These are phyloP conservation scores for Drosophila kanapiae DNA, from an alignment of 1,140 invertebrate species.

Conservation along the genomic window DNA sequence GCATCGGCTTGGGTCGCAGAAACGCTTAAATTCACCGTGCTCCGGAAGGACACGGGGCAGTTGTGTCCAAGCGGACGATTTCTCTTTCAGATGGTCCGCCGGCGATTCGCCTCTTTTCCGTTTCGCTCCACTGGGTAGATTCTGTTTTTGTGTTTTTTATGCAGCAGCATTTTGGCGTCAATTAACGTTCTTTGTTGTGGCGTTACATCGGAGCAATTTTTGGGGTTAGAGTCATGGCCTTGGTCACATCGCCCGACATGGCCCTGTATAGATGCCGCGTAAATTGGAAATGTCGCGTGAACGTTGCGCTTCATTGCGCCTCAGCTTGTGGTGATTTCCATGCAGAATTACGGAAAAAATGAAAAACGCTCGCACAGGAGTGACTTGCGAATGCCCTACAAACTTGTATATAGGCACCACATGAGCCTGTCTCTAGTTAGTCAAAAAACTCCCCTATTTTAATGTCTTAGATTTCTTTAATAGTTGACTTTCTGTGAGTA, in stretches of 20 bases:
- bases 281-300: constrained; percentile 69
- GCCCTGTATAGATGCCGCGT: constrained; percentile 53
- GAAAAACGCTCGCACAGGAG: neutral
- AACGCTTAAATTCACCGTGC: constrained; percentile 55
- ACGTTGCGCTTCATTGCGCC: constrained; percentile 73
- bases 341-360: constrained; percentile 28
- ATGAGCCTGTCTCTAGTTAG: neutral
- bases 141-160: constrained; percentile 39
- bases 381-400: constrained; percentile 25
- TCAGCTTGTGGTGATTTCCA: constrained; percentile 47
- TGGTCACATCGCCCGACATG: constrained; percentile 52
- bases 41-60: constrained; percentile 40
- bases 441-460: neutral
- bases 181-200: constrained; percentile 84
- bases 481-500: neutral
- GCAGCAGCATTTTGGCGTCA: constrained; percentile 77
- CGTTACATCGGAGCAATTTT: constrained; percentile 84
- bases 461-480: neutral
- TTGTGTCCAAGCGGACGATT: constrained; percentile 66
- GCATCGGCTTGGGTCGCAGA: constrained; percentile 20
- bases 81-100: constrained; percentile 54
- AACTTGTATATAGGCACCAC: neutral
- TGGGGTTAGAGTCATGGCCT: constrained; percentile 47
- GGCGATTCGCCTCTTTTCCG: constrained; percentile 21
- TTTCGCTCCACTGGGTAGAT: neutral